Evolutionary conservation across 2,797 vertebrate species (phyloP).

Genomic region (Tauraco hartlaubi): DNA sequence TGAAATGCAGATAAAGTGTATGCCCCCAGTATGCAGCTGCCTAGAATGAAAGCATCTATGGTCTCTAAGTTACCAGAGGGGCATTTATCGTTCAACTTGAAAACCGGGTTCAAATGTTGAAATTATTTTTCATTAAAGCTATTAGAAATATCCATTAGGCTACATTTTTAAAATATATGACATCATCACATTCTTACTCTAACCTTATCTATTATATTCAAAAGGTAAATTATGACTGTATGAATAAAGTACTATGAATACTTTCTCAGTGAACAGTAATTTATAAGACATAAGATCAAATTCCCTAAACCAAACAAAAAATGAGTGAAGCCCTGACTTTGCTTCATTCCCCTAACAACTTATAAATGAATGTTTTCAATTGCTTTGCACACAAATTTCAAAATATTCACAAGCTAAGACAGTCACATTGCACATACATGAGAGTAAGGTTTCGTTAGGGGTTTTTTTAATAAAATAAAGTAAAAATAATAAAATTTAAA

Average conservation of each 20-base stretch:
- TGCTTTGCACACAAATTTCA: neutral
- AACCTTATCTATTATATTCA: neutral
- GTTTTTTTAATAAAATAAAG: neutral
- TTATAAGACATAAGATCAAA: neutral
- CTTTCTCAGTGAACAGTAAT: neutral
- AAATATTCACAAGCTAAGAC: neutral
- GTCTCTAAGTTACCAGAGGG: neutral
- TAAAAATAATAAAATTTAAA: neutral
- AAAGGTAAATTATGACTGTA: neutral
- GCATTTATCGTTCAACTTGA: neutral
- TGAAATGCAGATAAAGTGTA: neutral
- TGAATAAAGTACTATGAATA: neutral
- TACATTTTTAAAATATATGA: neutral
- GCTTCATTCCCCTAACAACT: neutral
- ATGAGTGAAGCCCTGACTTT: neutral
- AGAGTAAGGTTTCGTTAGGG: neutral
- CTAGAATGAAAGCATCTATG: neutral
- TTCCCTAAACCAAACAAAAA: neutral
- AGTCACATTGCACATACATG: accelerated
- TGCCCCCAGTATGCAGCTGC: neutral
- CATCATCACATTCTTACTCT: neutral
- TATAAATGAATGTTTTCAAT: neutral
- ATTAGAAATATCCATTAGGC: neutral
- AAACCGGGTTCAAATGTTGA: neutral
- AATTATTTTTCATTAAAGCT: neutral